Evolutionary conservation across 2,888 invertebrate genomes (phyloP).

Genomic region (Thereva unica): DNA sequence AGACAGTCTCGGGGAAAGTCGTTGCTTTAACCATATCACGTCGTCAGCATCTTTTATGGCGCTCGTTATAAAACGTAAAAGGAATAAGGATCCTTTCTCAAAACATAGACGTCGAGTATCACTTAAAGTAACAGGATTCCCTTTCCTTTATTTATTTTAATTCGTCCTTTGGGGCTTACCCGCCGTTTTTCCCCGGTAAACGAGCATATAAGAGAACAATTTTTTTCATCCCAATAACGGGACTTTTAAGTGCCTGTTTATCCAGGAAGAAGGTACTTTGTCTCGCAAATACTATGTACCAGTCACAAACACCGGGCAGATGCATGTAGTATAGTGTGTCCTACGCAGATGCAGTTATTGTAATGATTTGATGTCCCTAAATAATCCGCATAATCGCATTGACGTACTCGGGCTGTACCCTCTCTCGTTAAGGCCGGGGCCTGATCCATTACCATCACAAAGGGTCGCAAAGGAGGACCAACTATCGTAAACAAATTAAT

Average conservation of each 20-base stretch:
- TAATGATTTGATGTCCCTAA: conserved; percentile 9
- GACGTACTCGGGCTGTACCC: conserved; percentile 6
- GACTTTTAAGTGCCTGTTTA: no score
- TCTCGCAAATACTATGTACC: no score
- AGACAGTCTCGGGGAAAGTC: no score
- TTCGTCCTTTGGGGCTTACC: neutral
- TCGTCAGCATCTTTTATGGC: conserved; percentile 7
- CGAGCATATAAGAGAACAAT: no score
- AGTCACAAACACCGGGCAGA: no score
- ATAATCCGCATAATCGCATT: conserved; percentile 27
- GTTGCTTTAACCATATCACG: conserved; percentile 5
- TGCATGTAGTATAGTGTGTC: no score
- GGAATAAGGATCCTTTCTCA: neutral
- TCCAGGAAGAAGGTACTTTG: no score
- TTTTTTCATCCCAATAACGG: no score
- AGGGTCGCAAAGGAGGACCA: conserved; percentile 22
- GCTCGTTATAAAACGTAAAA: neutral
- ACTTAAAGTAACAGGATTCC: neutral
- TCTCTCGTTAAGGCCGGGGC: neutral
- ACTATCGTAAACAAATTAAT: conserved; percentile 35
- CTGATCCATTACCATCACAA: conserved; percentile 16
- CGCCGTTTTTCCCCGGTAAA: neutral
- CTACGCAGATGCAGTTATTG: no score
- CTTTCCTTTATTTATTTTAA: conserved; percentile 6
- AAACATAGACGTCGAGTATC: neutral